A percentile compares a stretch with the other conserved stretches of the same genome.
phyloP scores from a whole-genome alignment of 2,888 invertebrate genomes.

The Calameuta filiformis region DNA sequence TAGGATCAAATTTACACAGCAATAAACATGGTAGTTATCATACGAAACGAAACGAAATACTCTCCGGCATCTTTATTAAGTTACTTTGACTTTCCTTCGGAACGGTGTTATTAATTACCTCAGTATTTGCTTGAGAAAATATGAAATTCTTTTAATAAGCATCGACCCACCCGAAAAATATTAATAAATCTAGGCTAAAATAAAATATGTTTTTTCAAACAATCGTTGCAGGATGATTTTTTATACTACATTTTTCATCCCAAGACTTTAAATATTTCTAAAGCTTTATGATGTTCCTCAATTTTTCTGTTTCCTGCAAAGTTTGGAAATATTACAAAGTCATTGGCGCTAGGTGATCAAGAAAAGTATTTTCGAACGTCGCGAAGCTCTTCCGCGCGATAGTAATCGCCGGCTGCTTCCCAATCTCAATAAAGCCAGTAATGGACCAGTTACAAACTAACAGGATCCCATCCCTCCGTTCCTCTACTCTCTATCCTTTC shows the following conservation, averaged over 20 bases:
- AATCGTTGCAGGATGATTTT: background rate
- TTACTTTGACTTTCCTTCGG: background rate
- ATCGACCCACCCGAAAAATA: background rate
- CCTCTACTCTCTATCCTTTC: conserved; percentile 7
- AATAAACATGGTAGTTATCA: background rate
- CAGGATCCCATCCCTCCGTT: conserved; percentile 18
- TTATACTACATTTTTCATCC: background rate
- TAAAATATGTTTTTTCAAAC: background rate
- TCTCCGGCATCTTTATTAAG: background rate
- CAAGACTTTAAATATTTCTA: background rate
- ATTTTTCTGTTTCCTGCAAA: background rate
- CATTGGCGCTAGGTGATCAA: too few relatives aligned
- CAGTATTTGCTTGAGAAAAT: background rate
- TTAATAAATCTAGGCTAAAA: background rate
- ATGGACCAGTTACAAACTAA: conserved; percentile 40
- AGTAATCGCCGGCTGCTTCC: conserved; percentile 40
- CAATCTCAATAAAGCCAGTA: conserved; percentile 45
- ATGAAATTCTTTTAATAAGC: background rate
- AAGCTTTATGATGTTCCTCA: background rate
- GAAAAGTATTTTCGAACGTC: background rate
- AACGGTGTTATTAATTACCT: too few relatives aligned
- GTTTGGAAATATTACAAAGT: background rate
- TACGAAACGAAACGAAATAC: background rate
- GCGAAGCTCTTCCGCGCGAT: background rate
- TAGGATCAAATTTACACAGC: conserved; percentile 30